Conservation (phyloP, 2,888 invertebrate genomes). For the Amblyjoppa proteus region DNA sequence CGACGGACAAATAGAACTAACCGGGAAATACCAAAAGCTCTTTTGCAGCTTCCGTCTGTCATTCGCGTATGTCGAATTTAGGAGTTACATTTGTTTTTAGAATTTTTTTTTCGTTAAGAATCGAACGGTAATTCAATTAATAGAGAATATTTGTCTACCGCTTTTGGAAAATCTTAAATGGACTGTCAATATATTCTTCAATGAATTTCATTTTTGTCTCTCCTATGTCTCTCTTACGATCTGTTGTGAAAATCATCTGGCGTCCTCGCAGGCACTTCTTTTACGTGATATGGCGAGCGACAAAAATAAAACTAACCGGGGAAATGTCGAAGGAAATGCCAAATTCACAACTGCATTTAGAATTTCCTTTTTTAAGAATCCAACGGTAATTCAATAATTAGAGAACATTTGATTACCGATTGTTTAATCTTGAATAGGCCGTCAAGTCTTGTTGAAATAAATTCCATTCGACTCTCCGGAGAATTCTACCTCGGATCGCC, state of each 20-base stretch:
- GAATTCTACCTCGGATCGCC: no score
- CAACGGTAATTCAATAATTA: no score
- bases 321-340: constrained; percentile 4
- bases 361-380: no score
- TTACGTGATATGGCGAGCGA: constrained; percentile 56
- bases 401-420: not conserved
- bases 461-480: no score
- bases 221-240: constrained; percentile 36
- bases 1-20: constrained; percentile 59
- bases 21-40: not conserved
- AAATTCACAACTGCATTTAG: not conserved
- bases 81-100: no score
- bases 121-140: no score
- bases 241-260: constrained; percentile 29
- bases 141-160: not conserved
- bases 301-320: constrained; percentile 54
- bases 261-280: constrained; percentile 63
- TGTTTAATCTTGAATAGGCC: constrained; percentile 7
- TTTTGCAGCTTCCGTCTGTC: not conserved
- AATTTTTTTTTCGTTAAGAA: no score
- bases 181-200: no score
- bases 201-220: no score
- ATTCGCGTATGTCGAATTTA: constrained; percentile 31
- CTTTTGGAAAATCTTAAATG: constrained; percentile 23
- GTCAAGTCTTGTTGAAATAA: no score